Conservation (phyloP, 1,140 invertebrate species). For the Brachionus asplanchnoidis region DNA sequence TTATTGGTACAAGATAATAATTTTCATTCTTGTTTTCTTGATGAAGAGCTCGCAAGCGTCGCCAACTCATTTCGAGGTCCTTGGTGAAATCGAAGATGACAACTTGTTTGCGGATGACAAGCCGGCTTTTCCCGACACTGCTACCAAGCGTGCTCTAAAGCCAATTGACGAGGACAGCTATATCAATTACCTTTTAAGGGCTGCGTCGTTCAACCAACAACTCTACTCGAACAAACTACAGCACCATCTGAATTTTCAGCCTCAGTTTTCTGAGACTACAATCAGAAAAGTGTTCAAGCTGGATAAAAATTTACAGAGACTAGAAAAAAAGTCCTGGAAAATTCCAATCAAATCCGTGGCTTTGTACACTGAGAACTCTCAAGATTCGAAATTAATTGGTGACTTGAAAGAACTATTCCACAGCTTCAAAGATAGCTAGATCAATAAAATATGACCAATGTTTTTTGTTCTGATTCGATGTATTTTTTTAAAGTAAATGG, state of each 20-base stretch:
- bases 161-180: not conserved
- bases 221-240: slow-evolving; percentile 12
- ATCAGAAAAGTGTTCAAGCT: slow-evolving; percentile 21
- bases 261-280: not conserved
- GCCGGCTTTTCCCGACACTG: not conserved
- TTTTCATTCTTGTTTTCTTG: not conserved
- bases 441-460: not conserved
- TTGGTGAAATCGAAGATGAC: not conserved
- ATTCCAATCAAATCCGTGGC: not conserved
- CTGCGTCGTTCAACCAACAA: not conserved
- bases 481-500: not conserved
- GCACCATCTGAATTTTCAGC: not conserved
- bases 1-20: not conserved
- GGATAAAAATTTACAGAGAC: slow-evolving; percentile 33
- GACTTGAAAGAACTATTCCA: slow-evolving; percentile 1
- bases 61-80: not conserved
- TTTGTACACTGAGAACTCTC: slow-evolving; percentile 4
- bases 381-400: not conserved
- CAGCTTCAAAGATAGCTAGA: slow-evolving; percentile 23
- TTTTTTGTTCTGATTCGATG: not conserved
- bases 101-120: not conserved
- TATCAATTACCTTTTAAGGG: not conserved
- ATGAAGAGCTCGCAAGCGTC: not conserved
- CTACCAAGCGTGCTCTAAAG: not conserved
- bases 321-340: slow-evolving; percentile 41